Evolutionary conservation across 2,113 vertebrate species (phyloP), one percentile per base, ranked within the genome.

Genomic region (Gasterosteus nipponicus): DNA sequence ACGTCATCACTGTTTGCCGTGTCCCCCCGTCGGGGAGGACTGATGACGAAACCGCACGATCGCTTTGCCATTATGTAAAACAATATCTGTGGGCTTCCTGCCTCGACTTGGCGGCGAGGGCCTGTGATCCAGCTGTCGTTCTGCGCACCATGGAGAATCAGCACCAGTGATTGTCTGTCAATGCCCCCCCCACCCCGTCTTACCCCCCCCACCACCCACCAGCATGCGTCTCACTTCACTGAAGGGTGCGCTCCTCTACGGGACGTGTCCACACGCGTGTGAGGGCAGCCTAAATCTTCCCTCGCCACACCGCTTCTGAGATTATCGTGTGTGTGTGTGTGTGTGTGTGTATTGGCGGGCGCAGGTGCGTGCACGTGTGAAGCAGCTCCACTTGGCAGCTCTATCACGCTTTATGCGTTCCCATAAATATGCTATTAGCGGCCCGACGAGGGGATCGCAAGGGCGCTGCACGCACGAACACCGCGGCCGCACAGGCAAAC

Each of bases 341-440:
- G 56, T 65, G 26, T 31, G 35, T 75, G 80, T 69, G 71, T 64
- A 77, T 75, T 78, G 79, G 57, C 49, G 51, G 68, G 73, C n/a
- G 4, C 59, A 63, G 69, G 62, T 69, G 56, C 14, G 47, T 74
- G 73, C 72, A 41, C 22, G 76, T 75, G 82, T 77, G 84, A 59
- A 73, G 78, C 83, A 75, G 73, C 74, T 78, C 85, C 83, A 72
- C 77, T 81, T 77, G 82, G 78, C 69, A 78, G 84, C 79, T 88
- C 82, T 85, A 78, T 86, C 89, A 89, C 72, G 86, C 91, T 88
- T 85, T 87, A 92, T 84, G 90, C 42, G 15, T 75, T 75, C 88
- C 83, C 88, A 90, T 91, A 92, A 90, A 94, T 93, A 93, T 88
- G 89, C 88, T 90, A 91, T 94, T 91, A 93, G 88, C 87, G 78